Evolutionary conservation across 2,113 vertebrate genomes (phyloP).

Genomic region (Circaetus gallicus): DNA sequence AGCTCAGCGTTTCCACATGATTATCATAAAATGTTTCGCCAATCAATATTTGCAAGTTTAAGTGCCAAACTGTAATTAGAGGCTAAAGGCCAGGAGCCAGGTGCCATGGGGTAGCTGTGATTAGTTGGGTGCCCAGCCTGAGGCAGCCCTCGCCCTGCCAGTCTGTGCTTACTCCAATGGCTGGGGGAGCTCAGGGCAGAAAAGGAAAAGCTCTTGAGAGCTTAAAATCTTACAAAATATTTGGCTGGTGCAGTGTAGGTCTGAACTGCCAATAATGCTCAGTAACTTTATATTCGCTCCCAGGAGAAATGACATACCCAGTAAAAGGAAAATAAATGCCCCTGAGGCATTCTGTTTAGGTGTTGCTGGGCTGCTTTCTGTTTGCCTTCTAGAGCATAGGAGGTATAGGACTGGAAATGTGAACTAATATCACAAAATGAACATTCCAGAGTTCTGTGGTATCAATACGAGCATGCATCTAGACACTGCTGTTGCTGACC

Average conservation of each 20-base stretch:
- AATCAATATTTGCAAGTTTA: neutral
- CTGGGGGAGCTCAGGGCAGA: accelerated
- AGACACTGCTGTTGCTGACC: neutral
- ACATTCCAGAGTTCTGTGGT: neutral
- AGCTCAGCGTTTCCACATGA: neutral
- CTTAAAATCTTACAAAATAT: neutral
- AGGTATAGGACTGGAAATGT: neutral
- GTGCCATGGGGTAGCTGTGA: neutral
- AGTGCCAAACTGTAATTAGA: neutral
- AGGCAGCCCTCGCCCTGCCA: neutral
- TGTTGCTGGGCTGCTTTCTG: neutral
- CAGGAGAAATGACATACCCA: neutral
- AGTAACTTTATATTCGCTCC: neutral
- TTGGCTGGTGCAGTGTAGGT: neutral
- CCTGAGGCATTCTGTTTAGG: neutral
- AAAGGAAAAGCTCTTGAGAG: neutral
- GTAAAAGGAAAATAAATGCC: neutral
- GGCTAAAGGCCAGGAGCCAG: neutral
- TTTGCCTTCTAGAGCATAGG: neutral
- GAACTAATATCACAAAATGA: neutral
- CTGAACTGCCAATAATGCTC: neutral
- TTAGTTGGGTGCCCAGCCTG: neutral
- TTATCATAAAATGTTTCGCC: neutral
- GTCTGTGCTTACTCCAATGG: neutral
- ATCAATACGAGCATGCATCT: accelerated